Evolutionary conservation across 2,888 invertebrate genomes (phyloP), one percentile per base, ranked within the genome.

Genomic region (Drosophila affinis): DNA sequence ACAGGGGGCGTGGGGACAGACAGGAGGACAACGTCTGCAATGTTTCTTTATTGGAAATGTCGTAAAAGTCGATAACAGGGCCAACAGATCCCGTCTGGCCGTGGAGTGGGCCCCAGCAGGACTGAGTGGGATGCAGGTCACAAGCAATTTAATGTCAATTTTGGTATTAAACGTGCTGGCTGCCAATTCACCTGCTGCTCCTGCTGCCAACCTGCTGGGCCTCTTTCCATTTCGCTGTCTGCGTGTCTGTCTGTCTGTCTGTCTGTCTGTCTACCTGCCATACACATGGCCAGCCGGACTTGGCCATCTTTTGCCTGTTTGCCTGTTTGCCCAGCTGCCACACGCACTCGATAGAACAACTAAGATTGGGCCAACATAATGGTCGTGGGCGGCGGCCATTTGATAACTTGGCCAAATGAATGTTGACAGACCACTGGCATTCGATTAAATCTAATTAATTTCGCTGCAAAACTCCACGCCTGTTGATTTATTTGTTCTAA

Each of bases 141-240:
- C 75, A 88, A 87, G 89, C 87, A 88, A 88, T 88, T 85, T 85
- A 87, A 88, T 85, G 87, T 85, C 85, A 88, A 88, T 85, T 88
- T 88, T 77, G 76, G 82, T 88, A 85, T 85, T 84, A 88, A 87
- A 78, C 82, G 79, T 81, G 88, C 79, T 75, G 79, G 68, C 78
- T 72, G 64, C 63, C 86, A 82, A 73, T 76, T 87, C 83, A 80
- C 86, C 83, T 88, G 83, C 86, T 68, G 73, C 62, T 68, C 53
- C 59, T 56, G 21, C 29, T 56, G 21, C 39, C 62, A 17, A 2
- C 12, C 21, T 18, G 34, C 44, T 29, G 29, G 29, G 7, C 7
- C 69, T 51, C 39, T 17, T 21, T 46, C 27, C 44, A 6, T 10
- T n/a, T 48, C 48, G 44, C 9, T 53, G 21, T 58, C 32, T 32